A percentile compares a stretch with the other conserved stretches of the same genome.
Evolutionary conservation across 1,140 invertebrate species (phyloP).

Genomic region (Mamestra configurata): DNA sequence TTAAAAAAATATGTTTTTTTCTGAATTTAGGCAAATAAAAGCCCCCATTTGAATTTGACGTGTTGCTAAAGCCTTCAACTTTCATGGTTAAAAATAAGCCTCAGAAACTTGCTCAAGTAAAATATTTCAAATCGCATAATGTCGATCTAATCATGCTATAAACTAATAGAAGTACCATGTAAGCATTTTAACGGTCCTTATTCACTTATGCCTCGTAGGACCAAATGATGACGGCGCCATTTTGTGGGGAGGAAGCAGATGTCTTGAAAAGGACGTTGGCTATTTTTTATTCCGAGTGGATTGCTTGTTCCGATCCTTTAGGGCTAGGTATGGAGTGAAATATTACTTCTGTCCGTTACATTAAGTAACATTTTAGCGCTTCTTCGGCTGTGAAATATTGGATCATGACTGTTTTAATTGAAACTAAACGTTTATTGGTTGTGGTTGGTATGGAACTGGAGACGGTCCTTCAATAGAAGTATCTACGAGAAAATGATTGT

Average conservation of each 20-base stretch:
- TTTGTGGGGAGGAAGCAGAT: not conserved
- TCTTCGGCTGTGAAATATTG: not conserved
- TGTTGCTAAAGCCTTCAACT: no score
- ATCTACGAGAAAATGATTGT: no score
- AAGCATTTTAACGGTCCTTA: not conserved
- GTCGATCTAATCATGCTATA: not conserved
- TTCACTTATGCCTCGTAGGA: not conserved
- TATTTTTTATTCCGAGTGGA: conserved; percentile 1
- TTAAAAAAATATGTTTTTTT: no score
- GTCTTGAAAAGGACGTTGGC: not conserved
- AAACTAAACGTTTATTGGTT: not conserved
- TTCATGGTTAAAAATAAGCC: no score
- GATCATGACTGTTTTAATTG: not conserved
- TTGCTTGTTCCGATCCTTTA: not conserved
- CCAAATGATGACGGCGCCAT: not conserved
- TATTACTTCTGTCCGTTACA: not conserved
- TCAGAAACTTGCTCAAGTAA: no score
- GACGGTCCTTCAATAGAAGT: no score
- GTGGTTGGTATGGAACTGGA: not conserved
- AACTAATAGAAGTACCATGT: not conserved
- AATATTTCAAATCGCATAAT: not conserved
- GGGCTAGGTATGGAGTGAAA: not conserved
- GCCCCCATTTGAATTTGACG: no score
- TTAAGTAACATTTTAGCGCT: not conserved
- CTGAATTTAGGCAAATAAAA: no score